These are phyloP conservation scores for Acholoe squamosa DNA, from an alignment of 2,888 invertebrate species.

Conservation along the genomic window DNA sequence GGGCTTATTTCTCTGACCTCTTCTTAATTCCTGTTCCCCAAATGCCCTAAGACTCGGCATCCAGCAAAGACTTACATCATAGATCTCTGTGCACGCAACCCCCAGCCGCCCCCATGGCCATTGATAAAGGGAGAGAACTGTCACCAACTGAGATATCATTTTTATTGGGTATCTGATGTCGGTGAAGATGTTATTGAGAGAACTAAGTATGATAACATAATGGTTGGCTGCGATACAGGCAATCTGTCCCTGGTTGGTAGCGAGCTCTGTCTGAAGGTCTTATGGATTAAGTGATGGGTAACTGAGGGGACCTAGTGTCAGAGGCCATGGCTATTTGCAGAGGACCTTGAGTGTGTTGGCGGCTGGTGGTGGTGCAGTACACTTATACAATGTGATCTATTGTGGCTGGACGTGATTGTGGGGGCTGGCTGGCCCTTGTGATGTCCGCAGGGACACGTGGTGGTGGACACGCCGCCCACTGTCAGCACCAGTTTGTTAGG, in stretches of 20 bases:
- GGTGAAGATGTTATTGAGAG: neutral
- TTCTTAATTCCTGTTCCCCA: neutral
- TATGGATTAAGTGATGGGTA: neutral
- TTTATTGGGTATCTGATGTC: neutral
- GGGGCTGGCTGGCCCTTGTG: neutral
- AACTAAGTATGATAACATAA: neutral
- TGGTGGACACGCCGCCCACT: too few relatives aligned
- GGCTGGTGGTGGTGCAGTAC: neutral
- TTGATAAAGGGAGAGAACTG: too few relatives aligned
- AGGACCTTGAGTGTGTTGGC: neutral
- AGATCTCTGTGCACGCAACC: neutral
- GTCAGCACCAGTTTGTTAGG: too few relatives aligned
- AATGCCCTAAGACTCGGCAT: neutral
- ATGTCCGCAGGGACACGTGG: neutral
- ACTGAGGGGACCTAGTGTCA: conserved; percentile 2
- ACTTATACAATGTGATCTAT: neutral
- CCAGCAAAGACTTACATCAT: neutral
- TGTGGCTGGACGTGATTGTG: conserved; percentile 27
- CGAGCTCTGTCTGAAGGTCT: neutral
- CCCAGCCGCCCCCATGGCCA: neutral
- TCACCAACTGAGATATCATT: too few relatives aligned
- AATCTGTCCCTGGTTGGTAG: neutral
- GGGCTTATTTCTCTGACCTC: neutral
- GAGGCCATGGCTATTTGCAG: neutral
- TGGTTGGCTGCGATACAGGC: neutral